Percentiles rank a stretch among this genome's conserved stretches.
phyloP scores from a whole-genome alignment of 1,140 invertebrate species.

The Bombus huntii region DNA sequence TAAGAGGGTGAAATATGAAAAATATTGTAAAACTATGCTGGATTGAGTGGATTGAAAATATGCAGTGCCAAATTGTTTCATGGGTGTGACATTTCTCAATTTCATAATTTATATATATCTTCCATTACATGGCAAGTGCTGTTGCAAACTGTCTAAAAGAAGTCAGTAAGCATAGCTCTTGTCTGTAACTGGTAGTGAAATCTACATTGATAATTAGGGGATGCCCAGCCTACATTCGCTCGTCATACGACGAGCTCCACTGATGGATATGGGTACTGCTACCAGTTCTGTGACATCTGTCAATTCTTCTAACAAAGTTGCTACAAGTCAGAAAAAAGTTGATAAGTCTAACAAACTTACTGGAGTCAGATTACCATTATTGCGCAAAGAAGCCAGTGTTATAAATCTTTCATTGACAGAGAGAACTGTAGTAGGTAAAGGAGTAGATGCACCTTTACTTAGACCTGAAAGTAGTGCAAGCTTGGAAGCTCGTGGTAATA shows the following conservation, averaged over 20 bases:
- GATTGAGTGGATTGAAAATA: slow-evolving; percentile 8
- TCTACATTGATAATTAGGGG: slow-evolving; percentile 74
- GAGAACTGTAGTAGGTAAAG: slow-evolving; percentile 61
- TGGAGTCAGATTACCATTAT: slow-evolving; percentile 75
- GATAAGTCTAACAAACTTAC: slow-evolving; percentile 75
- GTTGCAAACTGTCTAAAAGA: slow-evolving; percentile 8
- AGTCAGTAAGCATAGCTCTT: slow-evolving; percentile 37
- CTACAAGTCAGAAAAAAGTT: slow-evolving; percentile 69
- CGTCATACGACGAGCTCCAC: slow-evolving; percentile 81
- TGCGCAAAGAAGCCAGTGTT: slow-evolving; percentile 78
- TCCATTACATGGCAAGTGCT: slow-evolving; percentile 37
- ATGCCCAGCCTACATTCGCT: slow-evolving; percentile 83
- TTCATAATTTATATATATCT: slow-evolving; percentile 18
- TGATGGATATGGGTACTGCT: slow-evolving; percentile 81
- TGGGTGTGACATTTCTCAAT: slow-evolving; percentile 33
- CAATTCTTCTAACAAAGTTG: slow-evolving; percentile 72
- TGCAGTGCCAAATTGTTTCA: slow-evolving; percentile 32
- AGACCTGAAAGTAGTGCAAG: slow-evolving; percentile 80
- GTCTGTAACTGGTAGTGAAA: slow-evolving; percentile 63
- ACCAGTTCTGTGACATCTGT: slow-evolving; percentile 79
- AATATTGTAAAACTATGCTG: slow-evolving; percentile 23
- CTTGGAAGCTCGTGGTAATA: slow-evolving; percentile 75
- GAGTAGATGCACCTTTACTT: slow-evolving; percentile 73
- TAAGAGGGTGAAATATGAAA: slow-evolving; percentile 44
- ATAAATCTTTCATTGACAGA: slow-evolving; percentile 76